These are phyloP conservation scores for Orius insidiosus DNA, from an alignment of 1,140 invertebrate species.

Conservation along the genomic window DNA sequence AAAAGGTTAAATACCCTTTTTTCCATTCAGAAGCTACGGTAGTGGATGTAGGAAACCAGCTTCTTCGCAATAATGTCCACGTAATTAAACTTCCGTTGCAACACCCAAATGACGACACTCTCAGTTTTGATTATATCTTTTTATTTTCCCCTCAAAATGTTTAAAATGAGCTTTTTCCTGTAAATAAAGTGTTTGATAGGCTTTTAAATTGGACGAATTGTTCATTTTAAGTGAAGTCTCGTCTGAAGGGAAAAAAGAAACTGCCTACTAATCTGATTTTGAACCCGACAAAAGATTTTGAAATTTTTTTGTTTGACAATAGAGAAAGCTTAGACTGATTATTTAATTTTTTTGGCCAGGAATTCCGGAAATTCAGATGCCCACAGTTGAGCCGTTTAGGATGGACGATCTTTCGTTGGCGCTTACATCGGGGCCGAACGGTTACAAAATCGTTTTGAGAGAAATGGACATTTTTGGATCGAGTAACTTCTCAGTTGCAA, in stretches of 20 bases:
- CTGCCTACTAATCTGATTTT: neutral
- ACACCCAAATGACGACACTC: too few species aligned
- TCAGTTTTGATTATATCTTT: neutral
- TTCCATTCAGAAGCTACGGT: too few species aligned
- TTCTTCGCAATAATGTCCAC: too few species aligned
- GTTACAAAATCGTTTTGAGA: conserved; percentile 46
- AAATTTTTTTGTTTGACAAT: neutral
- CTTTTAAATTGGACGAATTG: neutral
- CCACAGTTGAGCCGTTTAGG: conserved; percentile 48
- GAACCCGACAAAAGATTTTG: neutral
- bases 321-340: too few species aligned
- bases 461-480: conserved; percentile 49
- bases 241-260: neutral
- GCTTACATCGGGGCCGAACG: conserved; percentile 46
- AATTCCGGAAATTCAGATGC: conserved; percentile 49
- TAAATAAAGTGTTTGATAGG: neutral
- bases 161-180: neutral
- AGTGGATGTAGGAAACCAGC: too few species aligned
- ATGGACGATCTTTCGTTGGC: conserved; percentile 49
- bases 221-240: neutral
- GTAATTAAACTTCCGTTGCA: too few species aligned
- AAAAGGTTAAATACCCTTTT: too few species aligned
- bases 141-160: neutral
- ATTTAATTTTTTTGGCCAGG: too few species aligned
- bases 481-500: conserved; percentile 46